phyloP scores from a whole-genome alignment of 2,113 vertebrate genomes.

The Lepus timidus region DNA sequence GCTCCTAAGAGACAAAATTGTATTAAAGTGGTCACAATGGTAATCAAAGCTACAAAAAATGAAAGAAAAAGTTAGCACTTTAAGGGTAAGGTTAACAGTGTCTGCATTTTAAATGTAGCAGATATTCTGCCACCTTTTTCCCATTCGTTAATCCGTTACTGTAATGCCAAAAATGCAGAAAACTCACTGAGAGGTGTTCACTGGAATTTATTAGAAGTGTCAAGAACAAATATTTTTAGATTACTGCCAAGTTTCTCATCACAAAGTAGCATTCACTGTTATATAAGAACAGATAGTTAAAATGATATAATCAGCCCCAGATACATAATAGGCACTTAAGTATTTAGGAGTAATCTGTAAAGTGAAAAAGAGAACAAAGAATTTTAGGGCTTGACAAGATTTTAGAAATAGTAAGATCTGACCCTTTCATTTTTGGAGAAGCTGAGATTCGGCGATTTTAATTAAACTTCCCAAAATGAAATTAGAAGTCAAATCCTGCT shows the following conservation, averaged over 20 bases:
- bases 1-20: not conserved
- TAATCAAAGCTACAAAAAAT: slow-evolving; percentile 20
- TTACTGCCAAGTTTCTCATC: not conserved
- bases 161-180: not conserved
- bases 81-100: not conserved
- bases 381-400: not conserved
- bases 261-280: not conserved
- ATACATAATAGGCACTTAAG: not conserved
- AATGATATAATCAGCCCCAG: not conserved
- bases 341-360: not conserved
- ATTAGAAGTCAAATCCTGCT: not conserved
- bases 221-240: not conserved
- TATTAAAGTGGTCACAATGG: not conserved
- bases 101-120: not conserved
- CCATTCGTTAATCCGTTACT: slow-evolving; percentile 16
- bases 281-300: not conserved
- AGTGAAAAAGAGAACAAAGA: not conserved
- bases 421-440: slow-evolving; percentile 17
- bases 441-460: not conserved
- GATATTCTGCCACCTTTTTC: not conserved
- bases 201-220: not conserved
- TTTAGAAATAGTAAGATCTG: slow-evolving; percentile 47
- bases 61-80: not conserved
- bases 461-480: slow-evolving; percentile 3
- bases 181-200: not conserved